A percentile compares a stretch with the other conserved stretches of the same genome.
Conservation (phyloP, 2,797 vertebrate species). For the Thripadectes ignobilis region DNA sequence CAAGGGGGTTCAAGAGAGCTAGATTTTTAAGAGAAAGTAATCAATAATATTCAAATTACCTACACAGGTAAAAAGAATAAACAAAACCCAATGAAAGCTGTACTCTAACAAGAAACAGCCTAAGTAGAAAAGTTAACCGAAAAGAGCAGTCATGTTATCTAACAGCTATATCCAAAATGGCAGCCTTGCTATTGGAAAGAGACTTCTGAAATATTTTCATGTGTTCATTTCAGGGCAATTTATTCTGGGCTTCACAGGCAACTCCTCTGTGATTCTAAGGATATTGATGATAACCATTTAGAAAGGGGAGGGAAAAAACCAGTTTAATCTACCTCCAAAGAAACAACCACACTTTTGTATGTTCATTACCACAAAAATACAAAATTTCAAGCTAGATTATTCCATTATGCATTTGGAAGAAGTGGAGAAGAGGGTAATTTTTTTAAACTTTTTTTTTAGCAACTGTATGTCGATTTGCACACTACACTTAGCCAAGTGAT, state of each 20-base stretch:
- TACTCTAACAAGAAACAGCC: neutral
- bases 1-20: neutral
- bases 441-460: neutral
- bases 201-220: neutral
- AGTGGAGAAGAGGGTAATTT: neutral
- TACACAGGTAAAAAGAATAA: neutral
- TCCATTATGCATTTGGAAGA: neutral
- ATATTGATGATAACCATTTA: neutral
- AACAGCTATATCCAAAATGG: neutral
- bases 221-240: neutral
- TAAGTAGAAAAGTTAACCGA: neutral
- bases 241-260: neutral
- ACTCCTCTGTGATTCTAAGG: neutral
- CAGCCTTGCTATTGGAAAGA: neutral
- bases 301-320: fast-evolving
- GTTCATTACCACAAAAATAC: neutral
- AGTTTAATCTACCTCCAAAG: neutral
- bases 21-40: neutral
- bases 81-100: neutral
- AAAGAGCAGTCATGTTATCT: neutral
- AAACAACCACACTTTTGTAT: neutral
- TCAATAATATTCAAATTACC: neutral
- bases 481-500: neutral
- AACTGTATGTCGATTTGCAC: neutral
- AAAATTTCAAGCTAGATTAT: neutral